A percentile compares a stretch with the other conserved stretches of the same genome.
These are phyloP conservation scores for Bhutanitis thaidina DNA, from an alignment of 2,888 invertebrate species.

Conservation along the genomic window DNA sequence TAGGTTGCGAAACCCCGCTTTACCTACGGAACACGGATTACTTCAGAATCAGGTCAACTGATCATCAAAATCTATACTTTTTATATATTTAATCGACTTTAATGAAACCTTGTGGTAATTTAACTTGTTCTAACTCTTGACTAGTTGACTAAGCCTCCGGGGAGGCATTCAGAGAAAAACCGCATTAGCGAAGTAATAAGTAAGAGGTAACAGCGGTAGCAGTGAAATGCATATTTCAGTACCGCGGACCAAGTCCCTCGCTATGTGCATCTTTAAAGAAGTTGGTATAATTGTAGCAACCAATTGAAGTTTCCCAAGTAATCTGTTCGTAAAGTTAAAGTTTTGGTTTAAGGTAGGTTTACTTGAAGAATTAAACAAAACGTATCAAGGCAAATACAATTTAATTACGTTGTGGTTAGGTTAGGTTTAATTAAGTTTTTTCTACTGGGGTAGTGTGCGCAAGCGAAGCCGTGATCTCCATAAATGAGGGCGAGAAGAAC, in stretches of 20 bases:
- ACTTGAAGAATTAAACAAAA: not conserved
- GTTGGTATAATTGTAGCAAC: slow-evolving; percentile 6
- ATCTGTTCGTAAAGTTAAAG: slow-evolving; percentile 5
- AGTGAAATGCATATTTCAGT: slow-evolving; percentile 6
- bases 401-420: no score
- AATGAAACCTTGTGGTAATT: no score
- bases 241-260: not conserved
- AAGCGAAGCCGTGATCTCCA: no score
- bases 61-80: no score
- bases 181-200: not conserved
- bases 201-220: slow-evolving; percentile 1
- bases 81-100: no score
- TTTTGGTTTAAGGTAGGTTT: not conserved
- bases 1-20: no score
- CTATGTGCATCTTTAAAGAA: slow-evolving; percentile 2
- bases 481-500: no score
- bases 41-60: no score
- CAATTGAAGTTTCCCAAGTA: slow-evolving; percentile 2
- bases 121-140: not conserved
- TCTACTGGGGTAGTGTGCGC: no score
- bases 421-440: no score
- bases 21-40: no score
- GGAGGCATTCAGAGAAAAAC: not conserved
- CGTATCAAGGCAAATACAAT: no score
- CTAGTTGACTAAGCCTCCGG: not conserved